Percentiles rank a stretch among this genome's conserved stretches.
Evolutionary conservation across 2,888 invertebrate species (phyloP).

Genomic region (Seira sanloemensis): DNA sequence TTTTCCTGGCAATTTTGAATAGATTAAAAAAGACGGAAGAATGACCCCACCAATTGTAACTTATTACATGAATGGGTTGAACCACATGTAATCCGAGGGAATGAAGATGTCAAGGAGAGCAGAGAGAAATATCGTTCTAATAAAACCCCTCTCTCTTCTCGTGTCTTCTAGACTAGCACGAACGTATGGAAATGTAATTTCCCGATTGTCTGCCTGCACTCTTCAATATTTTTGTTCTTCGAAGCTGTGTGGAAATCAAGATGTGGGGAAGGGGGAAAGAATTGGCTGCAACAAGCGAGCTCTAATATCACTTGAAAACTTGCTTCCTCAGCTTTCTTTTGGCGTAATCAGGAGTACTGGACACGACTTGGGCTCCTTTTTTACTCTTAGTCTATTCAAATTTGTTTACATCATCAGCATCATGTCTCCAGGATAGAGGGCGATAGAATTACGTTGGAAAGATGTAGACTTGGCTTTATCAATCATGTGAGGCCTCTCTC

Average conservation of each 20-base stretch:
- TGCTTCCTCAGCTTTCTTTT: slow-evolving; percentile 4
- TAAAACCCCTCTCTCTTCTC: no score
- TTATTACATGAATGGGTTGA: not conserved
- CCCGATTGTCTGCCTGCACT: no score
- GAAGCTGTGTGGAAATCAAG: not conserved
- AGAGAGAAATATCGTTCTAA: not conserved
- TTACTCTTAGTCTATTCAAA: not conserved
- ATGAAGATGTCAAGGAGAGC: not conserved
- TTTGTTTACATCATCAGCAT: not conserved
- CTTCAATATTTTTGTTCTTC: no score
- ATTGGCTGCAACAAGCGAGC: not conserved
- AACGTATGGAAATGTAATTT: no score
- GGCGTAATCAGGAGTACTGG: no score
- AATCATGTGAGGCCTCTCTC: not conserved
- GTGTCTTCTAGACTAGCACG: no score
- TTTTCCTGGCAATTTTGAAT: not conserved
- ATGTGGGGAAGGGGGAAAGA: not conserved
- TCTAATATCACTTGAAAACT: no score
- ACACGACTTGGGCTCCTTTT: not conserved
- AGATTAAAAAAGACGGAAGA: not conserved
- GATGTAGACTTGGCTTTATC: no score
- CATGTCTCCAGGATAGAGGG: no score
- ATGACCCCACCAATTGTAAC: not conserved
- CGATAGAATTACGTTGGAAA: no score
- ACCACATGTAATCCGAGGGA: not conserved